phyloP scores from a whole-genome alignment of 2,888 invertebrate species.

The Patella caerulea region DNA sequence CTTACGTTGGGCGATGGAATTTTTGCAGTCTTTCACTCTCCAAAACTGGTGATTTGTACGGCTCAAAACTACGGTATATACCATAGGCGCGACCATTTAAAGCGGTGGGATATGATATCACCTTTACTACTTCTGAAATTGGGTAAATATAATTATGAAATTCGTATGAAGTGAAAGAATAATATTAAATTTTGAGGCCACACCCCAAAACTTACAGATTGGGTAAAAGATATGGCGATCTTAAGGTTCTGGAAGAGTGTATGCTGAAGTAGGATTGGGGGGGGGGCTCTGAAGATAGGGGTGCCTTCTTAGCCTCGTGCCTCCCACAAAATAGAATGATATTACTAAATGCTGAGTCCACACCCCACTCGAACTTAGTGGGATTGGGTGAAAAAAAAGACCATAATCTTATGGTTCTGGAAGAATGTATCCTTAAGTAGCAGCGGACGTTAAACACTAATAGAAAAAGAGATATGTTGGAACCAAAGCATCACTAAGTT shows the following conservation, averaged over 20 bases:
- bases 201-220: too few species aligned
- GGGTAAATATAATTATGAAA: too few species aligned
- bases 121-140: slow-evolving; percentile 26
- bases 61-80: slow-evolving; percentile 42
- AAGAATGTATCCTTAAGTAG: neutral
- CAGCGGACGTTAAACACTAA: neutral
- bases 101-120: slow-evolving; percentile 52
- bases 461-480: neutral
- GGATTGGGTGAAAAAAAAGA: too few species aligned
- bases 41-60: slow-evolving; percentile 42
- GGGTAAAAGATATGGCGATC: too few species aligned
- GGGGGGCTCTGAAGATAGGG: neutral
- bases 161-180: too few species aligned
- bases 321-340: neutral
- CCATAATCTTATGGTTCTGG: too few species aligned
- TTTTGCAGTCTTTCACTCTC: slow-evolving; percentile 37
- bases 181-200: too few species aligned
- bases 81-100: slow-evolving; percentile 54
- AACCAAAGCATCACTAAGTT: neutral
- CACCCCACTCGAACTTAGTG: too few species aligned
- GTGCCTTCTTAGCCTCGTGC: too few species aligned
- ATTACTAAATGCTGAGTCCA: too few species aligned
- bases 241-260: too few species aligned
- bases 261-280: neutral
- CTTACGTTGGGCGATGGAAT: slow-evolving; percentile 43